phyloP scores from a whole-genome alignment of 2,888 invertebrate genomes.

The Amaurobius ferox region DNA sequence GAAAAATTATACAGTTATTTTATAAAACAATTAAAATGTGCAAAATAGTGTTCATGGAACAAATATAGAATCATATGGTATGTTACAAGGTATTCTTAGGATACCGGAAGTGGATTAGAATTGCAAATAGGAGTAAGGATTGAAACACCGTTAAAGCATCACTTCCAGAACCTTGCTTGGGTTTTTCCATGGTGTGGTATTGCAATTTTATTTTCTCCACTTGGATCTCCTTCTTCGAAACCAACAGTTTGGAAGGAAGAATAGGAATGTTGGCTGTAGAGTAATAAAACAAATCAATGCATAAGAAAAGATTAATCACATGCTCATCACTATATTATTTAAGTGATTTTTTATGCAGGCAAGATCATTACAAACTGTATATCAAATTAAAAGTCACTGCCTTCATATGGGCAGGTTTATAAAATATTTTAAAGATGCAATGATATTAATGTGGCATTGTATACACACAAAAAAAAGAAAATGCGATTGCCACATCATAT shows the following conservation, averaged over 20 bases:
- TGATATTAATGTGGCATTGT: no score
- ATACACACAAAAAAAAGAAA: no score
- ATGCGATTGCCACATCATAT: no score
- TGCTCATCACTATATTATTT: no score
- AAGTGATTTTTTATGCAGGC: no score
- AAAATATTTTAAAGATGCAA: no score
- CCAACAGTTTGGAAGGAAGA: conserved; percentile 48
- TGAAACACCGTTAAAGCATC: not conserved
- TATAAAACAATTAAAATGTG: not conserved
- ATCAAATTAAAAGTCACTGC: no score
- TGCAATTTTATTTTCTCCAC: conserved; percentile 65
- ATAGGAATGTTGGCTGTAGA: conserved; percentile 47
- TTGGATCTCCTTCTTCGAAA: conserved; percentile 55
- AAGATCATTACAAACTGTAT: no score
- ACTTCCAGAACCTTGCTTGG: conserved; percentile 23
- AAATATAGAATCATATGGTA: not conserved
- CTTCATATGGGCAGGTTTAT: no score
- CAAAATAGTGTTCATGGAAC: conserved; percentile 12
- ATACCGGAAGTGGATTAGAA: not conserved
- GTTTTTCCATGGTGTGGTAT: conserved; percentile 69
- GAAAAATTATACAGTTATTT: not conserved
- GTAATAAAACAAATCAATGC: no score
- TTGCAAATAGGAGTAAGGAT: not conserved
- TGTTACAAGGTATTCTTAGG: not conserved
- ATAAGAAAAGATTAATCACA: no score